These are phyloP conservation scores for Aphodius sticticus DNA, from an alignment of 2,888 invertebrate species.

Conservation along the genomic window DNA sequence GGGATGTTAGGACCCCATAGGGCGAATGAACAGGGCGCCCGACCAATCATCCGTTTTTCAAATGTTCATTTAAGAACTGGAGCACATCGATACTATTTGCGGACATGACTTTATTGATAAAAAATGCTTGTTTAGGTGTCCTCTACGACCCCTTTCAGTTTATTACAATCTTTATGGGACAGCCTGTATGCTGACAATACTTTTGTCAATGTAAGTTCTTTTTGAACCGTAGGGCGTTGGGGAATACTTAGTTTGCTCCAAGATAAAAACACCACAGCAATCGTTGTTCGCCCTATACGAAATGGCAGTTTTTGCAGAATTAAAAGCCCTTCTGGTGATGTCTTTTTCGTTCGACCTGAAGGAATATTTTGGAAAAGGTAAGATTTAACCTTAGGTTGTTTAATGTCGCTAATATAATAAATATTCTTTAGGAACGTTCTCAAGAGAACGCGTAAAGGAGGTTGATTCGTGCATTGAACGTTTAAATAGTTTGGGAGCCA, in stretches of 20 bases:
- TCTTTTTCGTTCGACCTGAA: not conserved
- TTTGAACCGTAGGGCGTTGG: slow-evolving; percentile 4
- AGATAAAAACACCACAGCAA: not conserved
- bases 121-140: too few species aligned
- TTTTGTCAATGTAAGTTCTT: not conserved
- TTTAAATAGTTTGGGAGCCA: not conserved
- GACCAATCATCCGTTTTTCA: too few species aligned
- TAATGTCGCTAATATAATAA: too few species aligned
- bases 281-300: not conserved
- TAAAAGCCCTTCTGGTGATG: not conserved
- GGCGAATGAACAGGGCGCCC: too few species aligned
- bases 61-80: too few species aligned
- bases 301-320: slow-evolving; percentile 4
- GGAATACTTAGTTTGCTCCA: not conserved
- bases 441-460: not conserved
- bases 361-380: not conserved
- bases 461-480: not conserved
- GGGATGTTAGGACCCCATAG: too few species aligned
- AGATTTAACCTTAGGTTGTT: not conserved
- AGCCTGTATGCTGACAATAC: not conserved
- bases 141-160: too few species aligned
- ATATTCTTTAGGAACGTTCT: not conserved
- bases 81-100: too few species aligned
- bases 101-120: too few species aligned
- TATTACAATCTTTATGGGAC: too few species aligned